A percentile compares a stretch with the other conserved stretches of the same genome.
phyloP scores from a whole-genome alignment of 35 echinoderm and acorn worm species.

The Apostichopus parvimensis region DNA sequence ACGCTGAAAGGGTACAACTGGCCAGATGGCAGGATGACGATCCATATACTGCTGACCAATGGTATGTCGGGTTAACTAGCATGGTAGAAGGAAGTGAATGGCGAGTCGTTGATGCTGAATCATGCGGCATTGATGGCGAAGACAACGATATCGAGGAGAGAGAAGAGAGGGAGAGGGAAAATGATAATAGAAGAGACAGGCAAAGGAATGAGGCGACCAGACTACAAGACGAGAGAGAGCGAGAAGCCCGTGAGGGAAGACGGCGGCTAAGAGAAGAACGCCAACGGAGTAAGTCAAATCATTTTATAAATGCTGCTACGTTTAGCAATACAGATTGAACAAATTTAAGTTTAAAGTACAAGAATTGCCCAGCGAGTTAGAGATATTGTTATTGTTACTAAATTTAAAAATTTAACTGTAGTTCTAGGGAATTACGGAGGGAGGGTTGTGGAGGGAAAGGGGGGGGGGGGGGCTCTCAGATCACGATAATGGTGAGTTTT shows the following conservation, averaged over 20 bases:
- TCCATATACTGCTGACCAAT: background rate
- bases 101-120: background rate
- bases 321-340: no score
- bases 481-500: no score
- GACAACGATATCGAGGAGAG: background rate
- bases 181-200: background rate
- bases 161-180: background rate
- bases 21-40: background rate
- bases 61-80: slow-evolving; percentile 1
- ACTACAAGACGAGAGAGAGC: background rate
- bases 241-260: background rate
- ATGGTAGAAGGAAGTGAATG: background rate
- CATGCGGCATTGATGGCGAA: background rate
- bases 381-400: no score
- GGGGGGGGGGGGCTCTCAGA: no score
- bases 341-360: no score
- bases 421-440: no score
- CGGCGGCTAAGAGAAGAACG: background rate
- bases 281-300: no score
- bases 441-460: no score
- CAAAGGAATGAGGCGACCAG: background rate
- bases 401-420: no score
- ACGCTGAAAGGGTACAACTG: background rate
- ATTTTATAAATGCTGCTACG: no score
- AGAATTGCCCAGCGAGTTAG: no score